Conservation (phyloP, 1,140 invertebrate species). For the Apis dorsata region DNA sequence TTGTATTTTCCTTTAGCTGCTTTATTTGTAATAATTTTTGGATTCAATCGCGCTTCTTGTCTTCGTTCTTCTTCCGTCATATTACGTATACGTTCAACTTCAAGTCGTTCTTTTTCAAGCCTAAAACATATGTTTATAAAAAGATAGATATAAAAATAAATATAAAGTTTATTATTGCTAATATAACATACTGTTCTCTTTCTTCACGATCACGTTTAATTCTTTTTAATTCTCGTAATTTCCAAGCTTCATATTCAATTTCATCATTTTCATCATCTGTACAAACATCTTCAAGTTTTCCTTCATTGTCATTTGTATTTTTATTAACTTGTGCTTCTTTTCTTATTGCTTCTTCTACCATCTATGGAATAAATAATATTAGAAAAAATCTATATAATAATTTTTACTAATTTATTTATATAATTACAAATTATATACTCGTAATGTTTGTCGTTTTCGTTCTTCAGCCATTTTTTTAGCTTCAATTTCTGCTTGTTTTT, state of each 20-base stretch:
- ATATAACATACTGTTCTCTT: conserved; percentile 88
- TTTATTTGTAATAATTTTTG: conserved; percentile 96
- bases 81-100: conserved; percentile 94
- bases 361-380: conserved; percentile 71
- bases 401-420: not conserved
- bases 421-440: conserved; percentile 77
- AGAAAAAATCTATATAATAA: not conserved
- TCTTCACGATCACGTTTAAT: conserved; percentile 98
- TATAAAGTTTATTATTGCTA: conserved; percentile 20
- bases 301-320: conserved; percentile 82
- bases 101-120: conserved; percentile 91
- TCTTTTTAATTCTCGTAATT: conserved; percentile 96
- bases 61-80: conserved; percentile 98
- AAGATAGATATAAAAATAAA: conserved; percentile 6
- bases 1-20: conserved; percentile 99
- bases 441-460: conserved; percentile 88
- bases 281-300: conserved; percentile 91
- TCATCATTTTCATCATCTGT: conserved; percentile 99
- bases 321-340: conserved; percentile 82
- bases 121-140: conserved; percentile 71
- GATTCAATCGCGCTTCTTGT: conserved; percentile 94
- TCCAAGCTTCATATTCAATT: conserved; percentile 98
- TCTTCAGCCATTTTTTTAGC: conserved; percentile 84
- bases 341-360: conserved; percentile 94
- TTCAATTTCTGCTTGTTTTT: conserved; percentile 87